phyloP scores from a whole-genome alignment of 35 echinoderm and acorn worm genomes.

The Antedon bifida region DNA sequence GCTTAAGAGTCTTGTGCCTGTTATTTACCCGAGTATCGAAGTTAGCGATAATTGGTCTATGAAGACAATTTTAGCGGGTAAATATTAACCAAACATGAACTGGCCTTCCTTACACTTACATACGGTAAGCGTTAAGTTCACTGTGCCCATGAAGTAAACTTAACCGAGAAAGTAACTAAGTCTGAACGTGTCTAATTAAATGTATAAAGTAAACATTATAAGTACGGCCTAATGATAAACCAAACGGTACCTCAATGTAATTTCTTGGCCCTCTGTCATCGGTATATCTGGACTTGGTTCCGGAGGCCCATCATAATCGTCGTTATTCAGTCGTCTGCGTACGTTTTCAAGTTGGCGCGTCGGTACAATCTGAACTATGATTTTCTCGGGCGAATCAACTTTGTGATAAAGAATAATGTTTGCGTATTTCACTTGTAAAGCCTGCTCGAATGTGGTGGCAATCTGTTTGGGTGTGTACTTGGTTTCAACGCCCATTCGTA shows the following conservation, averaged over 20 bases:
- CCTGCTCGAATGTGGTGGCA: constrained; percentile 63
- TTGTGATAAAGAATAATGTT: constrained; percentile 64
- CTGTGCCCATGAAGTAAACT: no score
- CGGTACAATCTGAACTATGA: constrained; percentile 52
- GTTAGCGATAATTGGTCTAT: no score
- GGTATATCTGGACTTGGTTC: constrained; percentile 72
- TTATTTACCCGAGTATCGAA: no score
- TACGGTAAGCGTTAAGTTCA: no score
- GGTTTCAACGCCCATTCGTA: constrained; percentile 54
- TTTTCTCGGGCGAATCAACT: constrained; percentile 58
- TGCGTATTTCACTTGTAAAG: constrained; percentile 75
- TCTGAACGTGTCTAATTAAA: no score
- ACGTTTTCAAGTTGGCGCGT: constrained; percentile 53
- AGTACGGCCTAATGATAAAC: no score
- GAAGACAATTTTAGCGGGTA: no score
- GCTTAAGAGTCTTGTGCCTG: no score
- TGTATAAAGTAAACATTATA: no score
- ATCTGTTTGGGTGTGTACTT: constrained; percentile 53
- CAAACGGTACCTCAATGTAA: constrained; percentile 45
- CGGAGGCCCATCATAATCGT: constrained; percentile 56
- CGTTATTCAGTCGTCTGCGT: constrained; percentile 37
- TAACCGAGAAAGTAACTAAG: no score
- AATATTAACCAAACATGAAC: no score
- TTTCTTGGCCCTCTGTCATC: constrained; percentile 83
- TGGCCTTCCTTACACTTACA: no score